phyloP scores from a whole-genome alignment of 2,113 vertebrate species.

The Pitta sordida region DNA sequence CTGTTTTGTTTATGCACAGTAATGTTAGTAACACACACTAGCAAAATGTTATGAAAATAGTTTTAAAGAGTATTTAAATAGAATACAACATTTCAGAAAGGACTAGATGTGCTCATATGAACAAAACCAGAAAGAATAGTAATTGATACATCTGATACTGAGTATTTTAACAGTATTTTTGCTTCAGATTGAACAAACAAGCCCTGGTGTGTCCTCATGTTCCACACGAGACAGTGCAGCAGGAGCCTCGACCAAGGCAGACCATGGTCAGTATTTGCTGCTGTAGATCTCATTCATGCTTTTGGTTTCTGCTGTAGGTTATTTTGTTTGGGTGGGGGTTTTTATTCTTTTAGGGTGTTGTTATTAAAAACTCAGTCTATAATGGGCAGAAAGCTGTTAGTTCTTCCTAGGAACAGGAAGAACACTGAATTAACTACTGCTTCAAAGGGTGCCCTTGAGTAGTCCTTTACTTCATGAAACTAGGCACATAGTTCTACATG shows the following conservation, averaged over 20 bases:
- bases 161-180: constrained; percentile 3
- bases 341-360: background rate
- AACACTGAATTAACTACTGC: background rate
- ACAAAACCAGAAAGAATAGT: accelerated
- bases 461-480: background rate
- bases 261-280: constrained; percentile 52
- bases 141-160: background rate
- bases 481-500: background rate
- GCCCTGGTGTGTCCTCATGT: constrained; percentile 36
- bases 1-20: background rate
- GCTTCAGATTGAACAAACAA: constrained; percentile 65
- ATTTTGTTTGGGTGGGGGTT: background rate
- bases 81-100: background rate
- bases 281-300: background rate
- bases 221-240: constrained; percentile 26
- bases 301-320: background rate
- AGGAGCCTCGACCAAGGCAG: constrained; percentile 44
- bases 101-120: background rate
- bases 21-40: background rate
- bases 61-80: background rate
- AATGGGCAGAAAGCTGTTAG: background rate
- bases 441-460: background rate
- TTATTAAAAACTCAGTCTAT: background rate
- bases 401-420: background rate
- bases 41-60: background rate